Percentiles rank a stretch among this genome's conserved stretches.
Evolutionary conservation across 2,797 vertebrate species (phyloP).

Genomic region (Harpagifer antarcticus): DNA sequence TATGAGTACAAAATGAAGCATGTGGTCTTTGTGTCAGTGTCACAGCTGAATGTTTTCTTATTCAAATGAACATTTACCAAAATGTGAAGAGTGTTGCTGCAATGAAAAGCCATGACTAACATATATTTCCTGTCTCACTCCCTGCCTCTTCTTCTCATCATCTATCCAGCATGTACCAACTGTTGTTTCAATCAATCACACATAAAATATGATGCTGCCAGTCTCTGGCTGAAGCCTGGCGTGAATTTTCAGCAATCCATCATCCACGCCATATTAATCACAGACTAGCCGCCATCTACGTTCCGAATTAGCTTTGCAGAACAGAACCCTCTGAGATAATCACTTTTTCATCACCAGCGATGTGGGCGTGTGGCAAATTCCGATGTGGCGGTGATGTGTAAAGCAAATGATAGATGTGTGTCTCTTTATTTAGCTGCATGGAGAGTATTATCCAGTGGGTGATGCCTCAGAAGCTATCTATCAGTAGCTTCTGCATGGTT

Average conservation of each 20-base stretch:
- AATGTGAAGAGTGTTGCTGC: neutral
- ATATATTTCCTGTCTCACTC: neutral
- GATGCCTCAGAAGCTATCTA: neutral
- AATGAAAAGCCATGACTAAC: neutral
- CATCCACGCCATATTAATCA: conserved; percentile 77
- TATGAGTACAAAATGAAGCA: neutral
- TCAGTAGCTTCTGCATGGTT: neutral
- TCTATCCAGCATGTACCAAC: conserved; percentile 23
- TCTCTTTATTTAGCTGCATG: conserved; percentile 4
- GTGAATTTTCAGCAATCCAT: conserved; percentile 71
- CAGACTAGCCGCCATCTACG: conserved; percentile 61
- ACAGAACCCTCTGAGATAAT: conserved; percentile 70
- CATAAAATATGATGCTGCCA: conserved; percentile 32
- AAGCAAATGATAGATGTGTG: conserved; percentile 45
- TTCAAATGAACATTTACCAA: neutral
- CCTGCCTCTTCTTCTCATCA: neutral
- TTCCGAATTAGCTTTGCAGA: conserved; percentile 63
- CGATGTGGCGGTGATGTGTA: conserved; percentile 36
- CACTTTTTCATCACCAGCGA: conserved; percentile 69
- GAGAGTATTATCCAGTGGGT: neutral
- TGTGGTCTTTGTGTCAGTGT: neutral
- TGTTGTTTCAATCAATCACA: conserved; percentile 43
- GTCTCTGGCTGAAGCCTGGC: conserved; percentile 31
- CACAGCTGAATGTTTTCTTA: neutral
- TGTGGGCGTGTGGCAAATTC: no score